Conservation (phyloP, 2,888 invertebrate genomes). For the Chymomyza caudatula region DNA sequence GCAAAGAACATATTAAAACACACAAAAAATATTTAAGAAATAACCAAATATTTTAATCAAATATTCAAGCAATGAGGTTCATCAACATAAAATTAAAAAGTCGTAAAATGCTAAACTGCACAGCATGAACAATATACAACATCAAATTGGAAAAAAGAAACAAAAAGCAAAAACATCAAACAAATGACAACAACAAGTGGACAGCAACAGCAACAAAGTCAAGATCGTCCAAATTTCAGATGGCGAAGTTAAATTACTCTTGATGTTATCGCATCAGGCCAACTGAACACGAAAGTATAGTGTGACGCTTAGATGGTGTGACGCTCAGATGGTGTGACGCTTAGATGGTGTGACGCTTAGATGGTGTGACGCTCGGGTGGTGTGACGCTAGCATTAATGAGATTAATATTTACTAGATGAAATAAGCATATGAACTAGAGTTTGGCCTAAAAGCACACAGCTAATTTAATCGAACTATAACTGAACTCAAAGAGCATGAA, state of each 20-base stretch:
- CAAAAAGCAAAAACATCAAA: conserved; percentile 13
- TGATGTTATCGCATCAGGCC: no score
- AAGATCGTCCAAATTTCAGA: not conserved
- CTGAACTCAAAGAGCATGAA: no score
- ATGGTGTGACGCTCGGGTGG: no score
- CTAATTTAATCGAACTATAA: no score
- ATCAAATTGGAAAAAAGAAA: conserved; percentile 9
- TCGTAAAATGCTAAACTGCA: conserved; percentile 71
- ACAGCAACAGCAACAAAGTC: not conserved
- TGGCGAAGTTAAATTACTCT: not conserved
- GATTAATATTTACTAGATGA: no score
- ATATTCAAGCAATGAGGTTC: conserved; percentile 68
- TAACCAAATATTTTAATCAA: conserved; percentile 50
- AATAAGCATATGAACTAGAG: no score
- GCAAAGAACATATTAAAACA: conserved; percentile 29
- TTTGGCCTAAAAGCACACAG: no score
- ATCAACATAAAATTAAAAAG: conserved; percentile 73
- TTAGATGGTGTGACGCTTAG: no score
- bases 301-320: no score
- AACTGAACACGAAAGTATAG: no score
- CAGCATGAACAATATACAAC: conserved; percentile 63
- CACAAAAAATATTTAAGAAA: conserved; percentile 4
- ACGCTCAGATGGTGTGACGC: no score
- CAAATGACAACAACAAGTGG: conserved; percentile 8
- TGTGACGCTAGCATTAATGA: no score